Evolutionary conservation across 2,113 vertebrate genomes (phyloP).

Genomic region (Laticauda laticaudata): DNA sequence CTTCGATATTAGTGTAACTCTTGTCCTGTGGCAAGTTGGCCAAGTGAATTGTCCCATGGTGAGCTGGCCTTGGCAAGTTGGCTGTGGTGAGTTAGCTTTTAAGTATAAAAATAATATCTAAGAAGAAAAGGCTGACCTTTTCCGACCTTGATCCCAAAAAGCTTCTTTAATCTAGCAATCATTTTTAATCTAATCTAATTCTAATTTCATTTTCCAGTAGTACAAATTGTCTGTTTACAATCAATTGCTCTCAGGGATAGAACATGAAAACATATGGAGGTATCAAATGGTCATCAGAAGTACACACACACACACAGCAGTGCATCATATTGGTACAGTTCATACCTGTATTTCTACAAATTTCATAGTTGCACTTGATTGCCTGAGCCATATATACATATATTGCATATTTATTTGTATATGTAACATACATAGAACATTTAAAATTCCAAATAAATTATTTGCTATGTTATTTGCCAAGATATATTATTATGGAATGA

Average conservation of each 20-base stretch:
- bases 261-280: not conserved
- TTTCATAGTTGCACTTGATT: not conserved
- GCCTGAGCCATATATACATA: not conserved
- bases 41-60: not conserved
- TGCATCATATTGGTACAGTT: not conserved
- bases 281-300: not conserved
- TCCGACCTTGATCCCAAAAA: not conserved
- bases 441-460: not conserved
- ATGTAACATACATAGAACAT: not conserved
- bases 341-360: not conserved
- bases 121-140: not conserved
- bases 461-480: not conserved
- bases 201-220: not conserved
- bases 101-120: not conserved
- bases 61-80: not conserved
- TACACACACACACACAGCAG: too few relatives aligned
- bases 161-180: not conserved
- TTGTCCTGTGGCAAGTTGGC: not conserved
- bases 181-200: not conserved
- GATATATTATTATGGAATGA: not conserved
- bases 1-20: not conserved
- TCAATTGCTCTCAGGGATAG: not conserved
- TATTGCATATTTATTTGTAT: not conserved
- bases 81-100: not conserved
- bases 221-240: not conserved